A percentile compares a stretch with the other conserved stretches of the same genome.
These are phyloP conservation scores for Mactra quadrangularis DNA, from an alignment of 1,140 invertebrate genomes.

Conservation along the genomic window DNA sequence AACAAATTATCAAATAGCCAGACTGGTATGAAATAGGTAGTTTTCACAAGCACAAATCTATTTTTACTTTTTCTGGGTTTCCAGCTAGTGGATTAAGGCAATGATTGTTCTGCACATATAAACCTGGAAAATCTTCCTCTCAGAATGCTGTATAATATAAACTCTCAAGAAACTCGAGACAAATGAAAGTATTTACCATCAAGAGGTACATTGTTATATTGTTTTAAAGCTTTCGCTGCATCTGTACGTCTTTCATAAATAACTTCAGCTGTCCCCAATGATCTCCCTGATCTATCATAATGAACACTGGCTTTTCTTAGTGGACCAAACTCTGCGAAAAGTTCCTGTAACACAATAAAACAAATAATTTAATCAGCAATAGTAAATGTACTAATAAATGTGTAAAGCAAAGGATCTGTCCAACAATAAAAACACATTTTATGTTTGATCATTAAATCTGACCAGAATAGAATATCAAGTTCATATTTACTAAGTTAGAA, in stretches of 20 bases:
- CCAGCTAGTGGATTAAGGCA: no score
- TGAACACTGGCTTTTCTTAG: conserved; percentile 97
- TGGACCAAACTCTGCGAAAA: conserved; percentile 98
- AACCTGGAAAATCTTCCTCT: no score
- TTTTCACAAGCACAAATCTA: no score
- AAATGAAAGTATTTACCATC: conserved; percentile 88
- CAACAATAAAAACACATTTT: neutral
- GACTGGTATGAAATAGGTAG: no score
- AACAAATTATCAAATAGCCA: no score
- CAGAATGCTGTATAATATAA: no score
- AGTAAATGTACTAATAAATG: no score
- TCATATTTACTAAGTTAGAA: neutral
- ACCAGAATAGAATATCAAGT: neutral
- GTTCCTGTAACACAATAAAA: conserved; percentile 88
- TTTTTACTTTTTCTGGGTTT: no score
- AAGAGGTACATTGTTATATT: conserved; percentile 98
- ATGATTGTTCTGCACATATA: no score
- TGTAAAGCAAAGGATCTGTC: no score
- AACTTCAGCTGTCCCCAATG: conserved; percentile 98
- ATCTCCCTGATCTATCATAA: conserved; percentile 98
- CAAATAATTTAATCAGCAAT: no score
- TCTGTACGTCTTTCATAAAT: conserved; percentile 95
- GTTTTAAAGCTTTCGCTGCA: conserved; percentile 98
- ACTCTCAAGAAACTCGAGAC: no score
- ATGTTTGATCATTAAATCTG: neutral